These are phyloP conservation scores for Sterrhoptilus dennistouni DNA, from an alignment of 2,113 vertebrate species.

Conservation along the genomic window DNA sequence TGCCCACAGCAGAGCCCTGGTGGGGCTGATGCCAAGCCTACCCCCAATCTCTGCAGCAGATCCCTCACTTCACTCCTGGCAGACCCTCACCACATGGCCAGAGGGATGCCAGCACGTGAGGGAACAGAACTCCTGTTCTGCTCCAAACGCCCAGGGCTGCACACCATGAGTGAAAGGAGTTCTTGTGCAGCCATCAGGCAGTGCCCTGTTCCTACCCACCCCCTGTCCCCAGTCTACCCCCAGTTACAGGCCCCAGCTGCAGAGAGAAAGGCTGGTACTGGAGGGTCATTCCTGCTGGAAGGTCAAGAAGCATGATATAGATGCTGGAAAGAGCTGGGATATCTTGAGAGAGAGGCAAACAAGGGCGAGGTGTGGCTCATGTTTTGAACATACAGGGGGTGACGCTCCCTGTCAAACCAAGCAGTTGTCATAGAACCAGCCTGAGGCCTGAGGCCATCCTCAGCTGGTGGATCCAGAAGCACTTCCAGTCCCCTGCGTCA, in stretches of 20 bases:
- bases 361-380: background rate
- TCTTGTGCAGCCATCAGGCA: background rate
- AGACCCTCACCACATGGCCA: background rate
- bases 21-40: rapidly evolving
- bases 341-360: background rate
- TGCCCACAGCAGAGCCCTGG: background rate
- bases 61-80: background rate
- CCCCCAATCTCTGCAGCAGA: background rate
- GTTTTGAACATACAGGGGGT: background rate
- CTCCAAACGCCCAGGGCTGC: background rate
- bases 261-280: background rate
- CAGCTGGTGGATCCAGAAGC: background rate
- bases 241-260: rapidly evolving
- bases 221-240: background rate
- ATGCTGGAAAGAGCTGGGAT: background rate
- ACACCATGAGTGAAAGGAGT: background rate
- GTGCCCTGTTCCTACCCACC: background rate
- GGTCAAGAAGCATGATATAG: background rate
- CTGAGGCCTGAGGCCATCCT: background rate
- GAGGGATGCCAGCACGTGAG: background rate
- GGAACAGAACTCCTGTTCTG: background rate
- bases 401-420: background rate
- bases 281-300: background rate
- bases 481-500: background rate
- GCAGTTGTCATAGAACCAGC: background rate